Evolutionary conservation across 2,888 invertebrate species (phyloP), one percentile per base, ranked within the genome.

Genomic region (Cantharis rustica): DNA sequence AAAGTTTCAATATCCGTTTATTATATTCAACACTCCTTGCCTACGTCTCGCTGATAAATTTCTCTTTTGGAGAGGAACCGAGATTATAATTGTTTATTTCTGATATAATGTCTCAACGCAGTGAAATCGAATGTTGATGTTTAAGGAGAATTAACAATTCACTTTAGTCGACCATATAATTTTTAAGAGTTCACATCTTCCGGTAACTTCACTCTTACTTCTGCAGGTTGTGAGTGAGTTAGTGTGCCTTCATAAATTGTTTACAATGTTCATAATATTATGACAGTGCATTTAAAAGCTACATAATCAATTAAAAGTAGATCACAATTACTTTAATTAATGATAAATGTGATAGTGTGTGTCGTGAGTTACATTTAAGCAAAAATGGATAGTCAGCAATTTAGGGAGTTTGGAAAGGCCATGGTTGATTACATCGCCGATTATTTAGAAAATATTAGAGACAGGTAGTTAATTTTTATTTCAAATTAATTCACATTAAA

Each of bases 361-460:
- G 16, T 17, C 20, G 16, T 61, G 61, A n/a, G 47, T 20, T 61
- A n/a, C 13, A 20, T n/a, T 61, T 70, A 61, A 16, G 17, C 27
- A 16, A 70, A 74, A 17, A 78, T 96, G 95, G 93, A 96, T 88
- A 90, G 92, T 23, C 90, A 93, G 82, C 92, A 95, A 85, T 96
- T 96, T 88, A 91, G 93, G 79, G 93, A 94, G 83, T 95, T 95
- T 85, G 97, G 95, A 31, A 95, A 94, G 86, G 95, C 96, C 26
- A 93, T 96, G 77, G 92, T 98, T 79, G 97, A 98, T 87, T 94
- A 95, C 85, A 92, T 98, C 27, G 96, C 95, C n/a, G 94, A 98
- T 87, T 98, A 98, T 87, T 90, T 94, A 80, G 95, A 97, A 81
- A 94, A 92, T 82, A 93, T 98, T 79, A 91, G 96, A 84, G 93